These are phyloP conservation scores for Microcebus jonahi DNA, from an alignment of 2,113 vertebrate genomes.

Conservation along the genomic window DNA sequence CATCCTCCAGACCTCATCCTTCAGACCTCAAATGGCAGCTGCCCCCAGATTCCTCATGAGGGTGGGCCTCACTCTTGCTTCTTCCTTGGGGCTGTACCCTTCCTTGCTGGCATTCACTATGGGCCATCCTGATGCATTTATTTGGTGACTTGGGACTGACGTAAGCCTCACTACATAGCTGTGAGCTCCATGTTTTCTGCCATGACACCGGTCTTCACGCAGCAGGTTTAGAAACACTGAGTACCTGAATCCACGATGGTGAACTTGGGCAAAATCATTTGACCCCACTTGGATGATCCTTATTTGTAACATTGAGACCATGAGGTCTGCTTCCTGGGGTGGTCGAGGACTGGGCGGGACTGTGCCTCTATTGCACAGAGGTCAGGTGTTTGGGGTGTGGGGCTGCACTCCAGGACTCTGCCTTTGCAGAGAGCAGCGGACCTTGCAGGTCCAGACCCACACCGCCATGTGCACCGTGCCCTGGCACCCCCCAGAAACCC, in stretches of 20 bases:
- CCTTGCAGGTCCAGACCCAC: accelerated
- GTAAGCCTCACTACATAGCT: background rate
- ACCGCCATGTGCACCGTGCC: accelerated
- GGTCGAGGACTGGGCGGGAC: background rate
- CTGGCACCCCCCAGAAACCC: background rate
- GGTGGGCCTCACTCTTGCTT: background rate
- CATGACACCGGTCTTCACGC: background rate
- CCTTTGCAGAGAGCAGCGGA: background rate
- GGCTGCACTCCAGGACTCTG: background rate
- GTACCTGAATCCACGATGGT: too few relatives aligned
- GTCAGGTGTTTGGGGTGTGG: background rate
- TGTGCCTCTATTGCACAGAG: background rate
- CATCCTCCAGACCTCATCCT: too few relatives aligned
- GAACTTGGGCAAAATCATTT: background rate
- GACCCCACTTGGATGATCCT: background rate
- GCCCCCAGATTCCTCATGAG: background rate
- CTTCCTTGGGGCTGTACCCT: accelerated
- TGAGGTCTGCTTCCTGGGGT: background rate
- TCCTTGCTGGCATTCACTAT: background rate
- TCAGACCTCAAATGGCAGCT: background rate
- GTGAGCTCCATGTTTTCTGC: background rate
- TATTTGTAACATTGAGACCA: background rate
- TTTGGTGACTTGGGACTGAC: background rate
- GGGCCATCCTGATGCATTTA: background rate
- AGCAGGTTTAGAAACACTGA: background rate